Conservation (phyloP, 2,888 invertebrate genomes). For the Ochropacha duplaris region DNA sequence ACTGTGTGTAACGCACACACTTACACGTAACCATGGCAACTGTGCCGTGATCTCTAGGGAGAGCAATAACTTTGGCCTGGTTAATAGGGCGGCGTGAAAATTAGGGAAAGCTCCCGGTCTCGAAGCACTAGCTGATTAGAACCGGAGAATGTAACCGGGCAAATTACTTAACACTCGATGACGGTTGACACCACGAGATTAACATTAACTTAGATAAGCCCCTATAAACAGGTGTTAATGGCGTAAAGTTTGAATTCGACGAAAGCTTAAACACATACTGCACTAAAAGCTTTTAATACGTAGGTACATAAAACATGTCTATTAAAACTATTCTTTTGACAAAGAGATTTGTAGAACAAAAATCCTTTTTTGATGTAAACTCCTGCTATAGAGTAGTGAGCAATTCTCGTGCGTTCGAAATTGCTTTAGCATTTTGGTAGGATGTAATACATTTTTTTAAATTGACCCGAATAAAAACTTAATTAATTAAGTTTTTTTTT, state of each 20-base stretch:
- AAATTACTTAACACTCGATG: slow-evolving; percentile 73
- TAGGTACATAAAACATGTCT: slow-evolving; percentile 49
- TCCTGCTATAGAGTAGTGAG: neutral
- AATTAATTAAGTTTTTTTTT: too few relatives aligned
- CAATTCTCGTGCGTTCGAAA: neutral
- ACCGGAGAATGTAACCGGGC: slow-evolving; percentile 59
- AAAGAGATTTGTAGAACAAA: slow-evolving; percentile 1
- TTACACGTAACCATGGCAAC: slow-evolving; percentile 55
- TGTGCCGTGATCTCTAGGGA: slow-evolving; percentile 58
- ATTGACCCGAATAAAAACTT: neutral
- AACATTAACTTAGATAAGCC: slow-evolving; percentile 50
- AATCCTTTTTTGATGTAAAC: neutral
- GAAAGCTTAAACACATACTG: slow-evolving; percentile 65
- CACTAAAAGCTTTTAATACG: slow-evolving; percentile 61
- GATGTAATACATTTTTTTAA: neutral
- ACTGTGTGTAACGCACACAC: slow-evolving; percentile 56
- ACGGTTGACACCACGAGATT: slow-evolving; percentile 45
- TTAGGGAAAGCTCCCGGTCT: slow-evolving; percentile 66
- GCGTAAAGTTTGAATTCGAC: slow-evolving; percentile 66
- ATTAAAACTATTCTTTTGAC: slow-evolving; percentile 39
- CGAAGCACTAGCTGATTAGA: slow-evolving; percentile 71
- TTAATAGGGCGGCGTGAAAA: slow-evolving; percentile 75
- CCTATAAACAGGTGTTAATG: slow-evolving; percentile 49
- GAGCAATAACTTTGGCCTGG: slow-evolving; percentile 69
- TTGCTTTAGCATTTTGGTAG: neutral